phyloP scores from a whole-genome alignment of 2,797 vertebrate species.

The Halcyon smyrnensis region DNA sequence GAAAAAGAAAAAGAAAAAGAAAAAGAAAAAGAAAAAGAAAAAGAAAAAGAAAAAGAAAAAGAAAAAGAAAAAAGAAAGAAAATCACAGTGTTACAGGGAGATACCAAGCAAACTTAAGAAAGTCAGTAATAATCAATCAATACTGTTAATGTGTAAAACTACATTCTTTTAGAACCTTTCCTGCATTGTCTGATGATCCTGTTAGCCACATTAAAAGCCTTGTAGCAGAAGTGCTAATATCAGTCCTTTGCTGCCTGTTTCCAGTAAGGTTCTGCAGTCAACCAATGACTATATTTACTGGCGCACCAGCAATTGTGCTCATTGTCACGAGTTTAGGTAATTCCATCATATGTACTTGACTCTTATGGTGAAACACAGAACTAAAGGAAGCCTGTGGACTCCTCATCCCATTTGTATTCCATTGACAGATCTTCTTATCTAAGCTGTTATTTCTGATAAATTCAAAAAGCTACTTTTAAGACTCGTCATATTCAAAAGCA shows the following conservation, averaged over 20 bases:
- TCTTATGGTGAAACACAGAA: not conserved
- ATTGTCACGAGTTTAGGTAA: not conserved
- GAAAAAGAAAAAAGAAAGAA: too few species aligned
- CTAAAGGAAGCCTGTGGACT: not conserved
- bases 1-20: too few species aligned
- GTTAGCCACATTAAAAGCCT: rapidly evolving
- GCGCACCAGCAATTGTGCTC: not conserved
- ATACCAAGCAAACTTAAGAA: rapidly evolving
- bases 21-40: too few species aligned
- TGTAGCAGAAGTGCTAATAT: not conserved
- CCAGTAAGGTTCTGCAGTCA: not conserved
- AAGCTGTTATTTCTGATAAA: not conserved
- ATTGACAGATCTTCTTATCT: not conserved
- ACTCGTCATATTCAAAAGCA: not conserved
- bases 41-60: too few species aligned
- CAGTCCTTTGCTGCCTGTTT: not conserved
- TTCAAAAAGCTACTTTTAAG: not conserved
- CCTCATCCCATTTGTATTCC: not conserved
- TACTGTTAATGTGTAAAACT: not conserved
- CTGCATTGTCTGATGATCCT: not conserved
- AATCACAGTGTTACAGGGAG: not conserved
- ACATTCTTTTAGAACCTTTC: rapidly evolving
- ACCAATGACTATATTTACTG: rapidly evolving
- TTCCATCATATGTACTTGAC: rapidly evolving
- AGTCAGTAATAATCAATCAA: not conserved